Evolutionary conservation across 1,140 invertebrate species (phyloP).

Genomic region (Leptoteleia sp.): DNA sequence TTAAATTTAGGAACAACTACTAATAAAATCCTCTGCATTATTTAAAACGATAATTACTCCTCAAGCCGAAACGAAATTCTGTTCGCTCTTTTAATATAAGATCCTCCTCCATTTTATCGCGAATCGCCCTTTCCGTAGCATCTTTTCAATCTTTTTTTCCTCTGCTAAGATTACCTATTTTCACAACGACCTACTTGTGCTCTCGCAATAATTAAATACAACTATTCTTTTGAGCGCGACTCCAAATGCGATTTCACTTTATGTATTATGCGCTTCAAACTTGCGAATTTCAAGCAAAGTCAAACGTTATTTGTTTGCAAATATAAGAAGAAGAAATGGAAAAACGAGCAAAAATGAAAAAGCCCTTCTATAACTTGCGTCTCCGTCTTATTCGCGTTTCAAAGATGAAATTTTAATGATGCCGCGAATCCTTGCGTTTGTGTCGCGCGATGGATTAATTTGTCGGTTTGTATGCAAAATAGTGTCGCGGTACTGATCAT

Average conservation of each 20-base stretch:
- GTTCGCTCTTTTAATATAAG: too few relatives aligned
- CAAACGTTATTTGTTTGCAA: neutral
- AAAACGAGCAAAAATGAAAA: too few relatives aligned
- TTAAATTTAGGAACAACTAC: too few relatives aligned
- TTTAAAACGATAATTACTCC: neutral
- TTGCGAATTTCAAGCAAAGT: constrained; percentile 2
- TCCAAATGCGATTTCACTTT: constrained; percentile 29
- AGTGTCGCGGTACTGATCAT: constrained; percentile 42
- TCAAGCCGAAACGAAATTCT: neutral
- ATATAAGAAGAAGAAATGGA: too few relatives aligned
- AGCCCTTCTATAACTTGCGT: neutral
- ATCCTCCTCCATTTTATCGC: too few relatives aligned
- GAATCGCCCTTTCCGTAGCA: too few relatives aligned
- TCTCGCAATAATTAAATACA: constrained; percentile 15
- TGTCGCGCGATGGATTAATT: constrained; percentile 16
- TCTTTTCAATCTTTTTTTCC: constrained; percentile 19
- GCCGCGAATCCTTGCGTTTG: too few relatives aligned
- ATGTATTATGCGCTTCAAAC: constrained; percentile 10
- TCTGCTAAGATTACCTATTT: constrained; percentile 29
- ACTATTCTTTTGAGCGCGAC: too few relatives aligned
- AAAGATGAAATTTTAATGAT: too few relatives aligned
- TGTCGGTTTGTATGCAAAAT: constrained; percentile 40
- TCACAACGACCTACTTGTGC: constrained; percentile 10
- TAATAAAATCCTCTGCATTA: too few relatives aligned
- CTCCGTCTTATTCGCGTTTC: too few relatives aligned